Conservation (phyloP, 2,797 vertebrate genomes). For the Netta rufina region DNA sequence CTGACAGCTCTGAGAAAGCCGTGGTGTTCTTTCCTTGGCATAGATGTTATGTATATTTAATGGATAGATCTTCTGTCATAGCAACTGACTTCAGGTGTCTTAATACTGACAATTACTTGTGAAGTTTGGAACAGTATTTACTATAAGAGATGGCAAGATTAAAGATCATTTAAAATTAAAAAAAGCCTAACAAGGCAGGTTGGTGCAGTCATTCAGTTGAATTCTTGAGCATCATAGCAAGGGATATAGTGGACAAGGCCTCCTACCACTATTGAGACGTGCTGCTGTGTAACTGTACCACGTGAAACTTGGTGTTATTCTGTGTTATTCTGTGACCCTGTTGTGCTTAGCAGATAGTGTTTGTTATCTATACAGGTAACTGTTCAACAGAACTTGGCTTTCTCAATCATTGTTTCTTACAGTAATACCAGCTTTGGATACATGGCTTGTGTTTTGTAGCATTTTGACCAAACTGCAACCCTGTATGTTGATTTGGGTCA, state of each 20-base stretch:
- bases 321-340: neutral
- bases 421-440: neutral
- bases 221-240: neutral
- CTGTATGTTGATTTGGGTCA: rapidly evolving
- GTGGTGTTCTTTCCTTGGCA: neutral
- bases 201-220: neutral
- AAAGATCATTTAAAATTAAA: neutral
- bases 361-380: neutral
- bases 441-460: rapidly evolving
- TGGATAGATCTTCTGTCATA: neutral
- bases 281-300: neutral
- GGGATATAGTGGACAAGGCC: neutral
- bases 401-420: neutral
- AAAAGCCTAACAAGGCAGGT: neutral
- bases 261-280: neutral
- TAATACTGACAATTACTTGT: neutral
- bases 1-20: neutral
- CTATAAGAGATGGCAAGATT: neutral
- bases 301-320: neutral
- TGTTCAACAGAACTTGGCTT: neutral
- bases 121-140: neutral
- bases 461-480: rapidly evolving
- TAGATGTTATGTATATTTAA: rapidly evolving
- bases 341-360: neutral
- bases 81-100: neutral